Base-by-base conservation (phyloP, 2,888 invertebrate genomes). In the Erpobdella octoculata region DNA sequence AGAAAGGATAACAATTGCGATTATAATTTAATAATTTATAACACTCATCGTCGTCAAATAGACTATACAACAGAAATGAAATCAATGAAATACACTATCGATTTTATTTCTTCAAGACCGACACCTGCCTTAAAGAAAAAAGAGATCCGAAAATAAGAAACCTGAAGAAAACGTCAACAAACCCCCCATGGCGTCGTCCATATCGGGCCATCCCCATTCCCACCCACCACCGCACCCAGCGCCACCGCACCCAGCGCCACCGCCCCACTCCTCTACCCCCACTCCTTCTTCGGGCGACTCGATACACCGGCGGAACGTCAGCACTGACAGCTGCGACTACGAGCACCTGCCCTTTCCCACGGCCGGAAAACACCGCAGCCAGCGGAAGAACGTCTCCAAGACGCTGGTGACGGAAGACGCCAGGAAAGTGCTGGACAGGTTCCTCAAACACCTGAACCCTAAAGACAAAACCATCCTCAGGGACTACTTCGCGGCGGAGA, bases 351-450 rank as follows among this genome's bases (percentile, higher is more conserved):
- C 67, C 5, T 12, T 59, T 38, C 37, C 25, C 53, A 21, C 15
- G 5, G 21, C 25, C n/a, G 41, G 36, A 15, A 38, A 41, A 18
- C 36, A 67, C 12, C 71, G 67, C n/a, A 18, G 38, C 37, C 66
- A 46, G 61, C 62, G 28, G 12, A 69, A 68, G 31, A 12, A 3
- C 25, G 64, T 31, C 48, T 64, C 73, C 4, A 59, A 66, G 28
- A 48, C 73, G 36, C 72, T 53, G 6, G 75, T 77, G 37, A 76
- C 77, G 2, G 62, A 71, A 28, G 76, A 77, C 68, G 75, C 76
- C 12, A 61, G 74, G 28, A 62, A 38, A 28, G 75, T 77, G 36
- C 67, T 77, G 12, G 76, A 76, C 5, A 71, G 71, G 58, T 73
- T 76, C 38, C 74, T 76, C 37, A 72, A 53, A 28, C 53, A 53